Conservation (phyloP, 2,888 invertebrate species). For the Octodonta nipae region DNA sequence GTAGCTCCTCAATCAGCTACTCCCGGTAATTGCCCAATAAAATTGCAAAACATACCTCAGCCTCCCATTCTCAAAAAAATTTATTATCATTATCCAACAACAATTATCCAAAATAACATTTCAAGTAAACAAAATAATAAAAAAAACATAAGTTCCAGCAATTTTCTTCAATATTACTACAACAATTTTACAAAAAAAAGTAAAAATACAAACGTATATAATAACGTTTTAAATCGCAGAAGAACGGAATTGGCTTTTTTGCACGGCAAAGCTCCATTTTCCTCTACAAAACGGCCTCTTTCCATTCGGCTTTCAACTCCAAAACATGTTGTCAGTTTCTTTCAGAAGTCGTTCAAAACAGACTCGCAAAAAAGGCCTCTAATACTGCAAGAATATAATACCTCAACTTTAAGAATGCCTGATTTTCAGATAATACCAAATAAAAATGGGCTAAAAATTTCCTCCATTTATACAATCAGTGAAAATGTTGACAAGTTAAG, state of each 20-base stretch:
- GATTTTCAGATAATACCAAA: slow-evolving; percentile 20
- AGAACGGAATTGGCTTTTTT: slow-evolving; percentile 27
- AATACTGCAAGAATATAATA: slow-evolving; percentile 27
- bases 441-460: slow-evolving; percentile 41
- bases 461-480: slow-evolving; percentile 38
- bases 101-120: slow-evolving; percentile 17
- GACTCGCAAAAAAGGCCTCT: slow-evolving; percentile 37
- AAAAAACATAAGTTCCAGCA: slow-evolving; percentile 28
- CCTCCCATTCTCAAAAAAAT: slow-evolving; percentile 25
- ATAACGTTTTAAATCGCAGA: slow-evolving; percentile 28
- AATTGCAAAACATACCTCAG: slow-evolving; percentile 13
- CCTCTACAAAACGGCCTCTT: slow-evolving; percentile 39
- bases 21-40: slow-evolving; percentile 14
- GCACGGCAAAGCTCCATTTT: slow-evolving; percentile 40
- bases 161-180: slow-evolving; percentile 33
- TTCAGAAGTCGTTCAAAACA: slow-evolving; percentile 31
- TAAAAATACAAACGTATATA: slow-evolving; percentile 33
- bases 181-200: slow-evolving; percentile 31
- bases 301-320: slow-evolving; percentile 35
- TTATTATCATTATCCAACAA: slow-evolving; percentile 25
- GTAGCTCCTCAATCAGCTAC: slow-evolving; percentile 18
- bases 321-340: slow-evolving; percentile 32
- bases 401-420: slow-evolving; percentile 16
- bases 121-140: slow-evolving; percentile 23
- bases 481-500: slow-evolving; percentile 34